Evolutionary conservation across 2,888 invertebrate genomes (phyloP).

Genomic region (Automeris io): DNA sequence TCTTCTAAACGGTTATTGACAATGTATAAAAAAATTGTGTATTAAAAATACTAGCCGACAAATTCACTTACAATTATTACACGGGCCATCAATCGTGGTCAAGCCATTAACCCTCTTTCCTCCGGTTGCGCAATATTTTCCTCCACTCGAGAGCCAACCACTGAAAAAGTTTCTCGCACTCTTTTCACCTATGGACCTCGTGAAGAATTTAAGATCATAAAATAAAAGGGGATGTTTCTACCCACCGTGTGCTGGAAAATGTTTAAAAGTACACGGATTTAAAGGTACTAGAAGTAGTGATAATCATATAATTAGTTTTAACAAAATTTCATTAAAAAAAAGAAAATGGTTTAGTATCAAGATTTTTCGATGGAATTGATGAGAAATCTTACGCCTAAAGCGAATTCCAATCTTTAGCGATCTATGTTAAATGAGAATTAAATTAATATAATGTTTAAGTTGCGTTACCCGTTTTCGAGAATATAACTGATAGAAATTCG

Average conservation of each 20-base stretch:
- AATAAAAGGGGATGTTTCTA: slow-evolving; percentile 60
- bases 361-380: too few species aligned
- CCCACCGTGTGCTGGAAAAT: slow-evolving; percentile 44
- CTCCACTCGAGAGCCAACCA: slow-evolving; percentile 29
- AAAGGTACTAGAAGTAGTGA: slow-evolving; percentile 16
- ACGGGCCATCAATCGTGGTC: slow-evolving; percentile 48
- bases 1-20: too few species aligned
- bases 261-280: slow-evolving; percentile 22
- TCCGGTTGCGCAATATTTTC: slow-evolving; percentile 36
- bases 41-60: slow-evolving; percentile 1
- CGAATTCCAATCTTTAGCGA: too few species aligned
- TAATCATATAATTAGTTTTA: too few species aligned
- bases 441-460: too few species aligned
- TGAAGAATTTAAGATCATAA: slow-evolving; percentile 74
- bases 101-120: slow-evolving; percentile 38
- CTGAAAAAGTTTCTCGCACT: slow-evolving; percentile 47
- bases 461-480: too few species aligned
- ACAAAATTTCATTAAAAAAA: too few species aligned
- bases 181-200: slow-evolving; percentile 61
- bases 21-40: too few species aligned
- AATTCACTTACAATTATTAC: slow-evolving; percentile 32
- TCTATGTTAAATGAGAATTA: too few species aligned
- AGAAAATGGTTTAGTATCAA: too few species aligned
- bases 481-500: too few species aligned
- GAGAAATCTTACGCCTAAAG: too few species aligned